These are phyloP conservation scores for Matsumyia berberina DNA, from an alignment of 2,888 invertebrate species.

Conservation along the genomic window DNA sequence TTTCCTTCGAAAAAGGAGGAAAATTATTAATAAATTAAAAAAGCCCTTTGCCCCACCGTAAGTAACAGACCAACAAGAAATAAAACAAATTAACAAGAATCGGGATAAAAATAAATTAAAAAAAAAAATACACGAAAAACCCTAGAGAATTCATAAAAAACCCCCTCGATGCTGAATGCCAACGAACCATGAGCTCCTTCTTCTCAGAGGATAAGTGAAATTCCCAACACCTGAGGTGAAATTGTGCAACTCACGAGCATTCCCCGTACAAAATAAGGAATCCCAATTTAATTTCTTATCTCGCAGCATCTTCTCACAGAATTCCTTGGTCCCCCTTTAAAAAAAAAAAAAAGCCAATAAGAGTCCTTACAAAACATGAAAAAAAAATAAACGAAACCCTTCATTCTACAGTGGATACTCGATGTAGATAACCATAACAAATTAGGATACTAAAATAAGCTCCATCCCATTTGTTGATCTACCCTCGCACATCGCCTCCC, in stretches of 20 bases:
- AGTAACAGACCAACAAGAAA: constrained; percentile 36
- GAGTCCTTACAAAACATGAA: constrained; percentile 1
- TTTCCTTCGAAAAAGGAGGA: constrained; percentile 29
- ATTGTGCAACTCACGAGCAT: constrained; percentile 21
- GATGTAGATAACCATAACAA: constrained; percentile 39
- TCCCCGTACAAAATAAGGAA: constrained; percentile 18
- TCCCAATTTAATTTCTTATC: constrained; percentile 36
- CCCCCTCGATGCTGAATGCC: constrained; percentile 10
- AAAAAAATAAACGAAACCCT: constrained; percentile 12
- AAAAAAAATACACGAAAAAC: constrained; percentile 13
- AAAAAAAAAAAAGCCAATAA: constrained; percentile 24
- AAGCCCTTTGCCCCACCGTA: constrained; percentile 22
- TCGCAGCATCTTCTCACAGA: constrained; percentile 11
- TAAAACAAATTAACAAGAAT: constrained; percentile 60
- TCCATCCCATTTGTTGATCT: constrained; percentile 14
- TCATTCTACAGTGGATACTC: constrained; percentile 6
- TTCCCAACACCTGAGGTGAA: constrained; percentile 46
- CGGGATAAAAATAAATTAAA: constrained; percentile 12
- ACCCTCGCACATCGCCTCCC: neutral
- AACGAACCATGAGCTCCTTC: constrained; percentile 25
- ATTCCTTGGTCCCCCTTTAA: constrained; percentile 6
- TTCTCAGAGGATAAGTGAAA: constrained; percentile 43
- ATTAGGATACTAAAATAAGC: constrained; percentile 38
- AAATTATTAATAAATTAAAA: constrained; percentile 52
- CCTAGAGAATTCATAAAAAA: constrained; percentile 34